Evolutionary conservation across 23 tunicate species (phyloP).

Genomic region (Halocynthia aurantium): DNA sequence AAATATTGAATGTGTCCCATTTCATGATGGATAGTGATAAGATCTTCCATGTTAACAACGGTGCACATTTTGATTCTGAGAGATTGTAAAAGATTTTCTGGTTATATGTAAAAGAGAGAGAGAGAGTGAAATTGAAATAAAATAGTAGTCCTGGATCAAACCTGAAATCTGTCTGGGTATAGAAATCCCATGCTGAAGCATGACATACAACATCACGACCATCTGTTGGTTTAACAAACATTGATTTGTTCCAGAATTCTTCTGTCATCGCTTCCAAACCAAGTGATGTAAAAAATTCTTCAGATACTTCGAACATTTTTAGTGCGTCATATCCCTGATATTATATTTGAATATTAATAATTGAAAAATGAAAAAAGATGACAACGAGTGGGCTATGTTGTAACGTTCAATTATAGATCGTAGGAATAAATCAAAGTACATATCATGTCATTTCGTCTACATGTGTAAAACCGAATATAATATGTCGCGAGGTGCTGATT

Average conservation of each 20-base stretch:
- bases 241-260: slow-evolving; percentile 82
- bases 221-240: slow-evolving; percentile 55
- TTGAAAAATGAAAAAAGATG: too few relatives aligned
- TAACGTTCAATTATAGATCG: too few relatives aligned
- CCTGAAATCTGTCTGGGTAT: slow-evolving; percentile 85
- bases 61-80: slow-evolving; percentile 97
- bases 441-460: too few relatives aligned
- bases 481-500: too few relatives aligned
- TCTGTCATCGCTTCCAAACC: slow-evolving; percentile 72
- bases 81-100: background rate
- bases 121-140: background rate
- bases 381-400: too few relatives aligned
- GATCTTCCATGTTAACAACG: slow-evolving; percentile 66
- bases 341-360: too few relatives aligned
- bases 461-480: too few relatives aligned
- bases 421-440: too few relatives aligned
- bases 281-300: slow-evolving; percentile 85
- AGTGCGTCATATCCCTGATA: slow-evolving; percentile 63
- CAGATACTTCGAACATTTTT: slow-evolving; percentile 83
- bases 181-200: slow-evolving; percentile 99
- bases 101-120: background rate
- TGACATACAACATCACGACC: slow-evolving; percentile 93
- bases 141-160: background rate
- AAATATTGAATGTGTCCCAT: slow-evolving; percentile 98
- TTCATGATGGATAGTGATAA: slow-evolving; percentile 98